phyloP scores from a whole-genome alignment of 2,888 invertebrate species.

The Cerastis rubricosa region DNA sequence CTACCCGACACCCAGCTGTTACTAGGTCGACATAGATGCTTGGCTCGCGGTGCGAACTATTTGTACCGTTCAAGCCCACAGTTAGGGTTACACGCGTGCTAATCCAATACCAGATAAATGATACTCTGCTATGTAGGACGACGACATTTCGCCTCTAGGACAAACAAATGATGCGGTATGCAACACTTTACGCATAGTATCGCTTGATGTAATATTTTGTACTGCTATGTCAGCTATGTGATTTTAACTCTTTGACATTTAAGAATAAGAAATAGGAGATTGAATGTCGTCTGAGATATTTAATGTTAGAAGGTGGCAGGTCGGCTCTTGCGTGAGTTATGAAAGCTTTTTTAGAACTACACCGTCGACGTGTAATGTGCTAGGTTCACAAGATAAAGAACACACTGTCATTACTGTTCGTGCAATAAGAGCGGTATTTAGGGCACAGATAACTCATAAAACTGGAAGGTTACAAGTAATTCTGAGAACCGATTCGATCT shows the following conservation, averaged over 20 bases:
- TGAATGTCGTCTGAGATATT: conserved; percentile 46
- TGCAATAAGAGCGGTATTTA: conserved; percentile 51
- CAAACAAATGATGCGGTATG: conserved; percentile 68
- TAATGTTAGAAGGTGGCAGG: conserved; percentile 43
- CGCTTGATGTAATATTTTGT: conserved; percentile 55
- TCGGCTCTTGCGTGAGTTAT: conserved; percentile 30
- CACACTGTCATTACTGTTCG: conserved; percentile 26
- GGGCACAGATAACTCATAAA: conserved; percentile 56
- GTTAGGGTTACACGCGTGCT: conserved; percentile 83
- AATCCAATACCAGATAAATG: conserved; percentile 83
- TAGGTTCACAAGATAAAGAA: conserved; percentile 26
- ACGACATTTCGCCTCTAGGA: conserved; percentile 71
- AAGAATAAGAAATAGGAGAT: conserved; percentile 54
- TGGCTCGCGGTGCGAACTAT: conserved; percentile 80
- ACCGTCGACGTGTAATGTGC: conserved; percentile 15
- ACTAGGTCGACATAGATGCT: conserved; percentile 82
- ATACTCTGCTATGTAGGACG: conserved; percentile 77
- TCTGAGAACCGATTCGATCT: conserved; percentile 53
- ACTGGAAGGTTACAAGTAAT: conserved; percentile 55
- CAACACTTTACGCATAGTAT: conserved; percentile 59
- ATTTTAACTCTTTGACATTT: conserved; percentile 61
- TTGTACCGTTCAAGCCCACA: conserved; percentile 86
- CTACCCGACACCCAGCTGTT: conserved; percentile 81
- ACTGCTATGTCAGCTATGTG: conserved; percentile 53
- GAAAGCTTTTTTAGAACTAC: conserved; percentile 42